Evolutionary conservation across 1,140 invertebrate genomes (phyloP).

Genomic region (Mylabris phalerata): DNA sequence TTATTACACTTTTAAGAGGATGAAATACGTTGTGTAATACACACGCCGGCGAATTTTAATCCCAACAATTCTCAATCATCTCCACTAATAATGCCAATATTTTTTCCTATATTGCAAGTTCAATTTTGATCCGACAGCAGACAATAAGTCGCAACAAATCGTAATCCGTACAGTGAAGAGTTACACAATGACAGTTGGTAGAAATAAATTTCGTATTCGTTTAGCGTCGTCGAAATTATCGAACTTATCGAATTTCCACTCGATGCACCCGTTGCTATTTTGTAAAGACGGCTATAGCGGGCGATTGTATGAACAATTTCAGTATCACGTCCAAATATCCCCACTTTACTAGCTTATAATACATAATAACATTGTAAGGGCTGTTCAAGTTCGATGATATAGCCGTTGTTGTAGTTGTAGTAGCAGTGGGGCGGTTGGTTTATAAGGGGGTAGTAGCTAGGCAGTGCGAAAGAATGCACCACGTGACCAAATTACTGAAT

Average conservation of each 20-base stretch:
- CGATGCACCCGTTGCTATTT: constrained; percentile 4
- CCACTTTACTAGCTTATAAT: constrained; percentile 30
- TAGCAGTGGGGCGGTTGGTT: not conserved
- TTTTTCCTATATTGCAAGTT: not conserved
- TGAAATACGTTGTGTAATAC: constrained; percentile 18
- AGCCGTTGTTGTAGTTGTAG: not conserved
- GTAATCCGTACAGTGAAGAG: constrained; percentile 4
- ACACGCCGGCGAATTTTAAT: not conserved
- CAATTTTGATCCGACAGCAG: constrained; percentile 1
- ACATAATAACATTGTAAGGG: constrained; percentile 32
- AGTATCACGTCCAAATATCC: constrained; percentile 25
- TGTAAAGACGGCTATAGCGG: constrained; percentile 1
- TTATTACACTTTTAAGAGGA: constrained; percentile 36
- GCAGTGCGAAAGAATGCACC: constrained; percentile 29
- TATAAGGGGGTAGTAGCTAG: not conserved
- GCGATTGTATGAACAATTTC: constrained; percentile 17
- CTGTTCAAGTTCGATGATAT: constrained; percentile 5
- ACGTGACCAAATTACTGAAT: constrained; percentile 36
- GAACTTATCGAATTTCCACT: not conserved
- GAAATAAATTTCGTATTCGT: not conserved
- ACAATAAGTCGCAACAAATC: not conserved
- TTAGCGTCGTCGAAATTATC: not conserved
- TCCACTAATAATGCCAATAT: not conserved
- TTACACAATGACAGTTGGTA: constrained; percentile 1
- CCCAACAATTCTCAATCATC: constrained; percentile 8